phyloP scores from a whole-genome alignment of 1,140 invertebrate genomes.

The Pararge aegeria region DNA sequence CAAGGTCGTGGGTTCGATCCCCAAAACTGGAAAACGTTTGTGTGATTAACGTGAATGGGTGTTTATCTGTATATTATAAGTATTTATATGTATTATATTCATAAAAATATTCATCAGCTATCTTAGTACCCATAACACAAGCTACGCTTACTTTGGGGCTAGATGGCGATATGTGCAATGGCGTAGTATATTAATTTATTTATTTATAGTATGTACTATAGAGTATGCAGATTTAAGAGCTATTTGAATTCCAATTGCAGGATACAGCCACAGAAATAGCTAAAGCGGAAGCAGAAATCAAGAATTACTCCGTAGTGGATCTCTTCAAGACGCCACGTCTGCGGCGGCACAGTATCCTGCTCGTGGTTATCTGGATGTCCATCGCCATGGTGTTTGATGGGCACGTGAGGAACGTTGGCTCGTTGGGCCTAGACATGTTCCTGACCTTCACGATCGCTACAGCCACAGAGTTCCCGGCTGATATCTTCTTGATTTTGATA shows the following conservation, averaged over 20 bases:
- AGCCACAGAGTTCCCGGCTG: constrained; percentile 90
- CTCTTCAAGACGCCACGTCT: constrained; percentile 87
- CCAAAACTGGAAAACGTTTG: too few relatives aligned
- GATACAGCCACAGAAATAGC: constrained; percentile 61
- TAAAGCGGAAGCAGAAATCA: constrained; percentile 48
- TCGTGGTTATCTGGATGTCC: constrained; percentile 90
- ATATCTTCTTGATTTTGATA: constrained; percentile 87
- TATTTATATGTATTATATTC: too few relatives aligned
- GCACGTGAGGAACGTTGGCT: constrained; percentile 90
- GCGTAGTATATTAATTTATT: too few relatives aligned
- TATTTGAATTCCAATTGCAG: constrained; percentile 29
- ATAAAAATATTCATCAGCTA: too few relatives aligned
- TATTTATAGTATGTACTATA: background rate
- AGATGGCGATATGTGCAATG: too few relatives aligned
- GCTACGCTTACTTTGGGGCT: too few relatives aligned
- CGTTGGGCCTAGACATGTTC: constrained; percentile 89
- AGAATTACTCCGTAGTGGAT: constrained; percentile 86
- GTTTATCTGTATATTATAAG: too few relatives aligned
- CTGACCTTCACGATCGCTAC: constrained; percentile 91
- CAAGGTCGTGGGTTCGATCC: too few relatives aligned
- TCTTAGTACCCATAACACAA: too few relatives aligned
- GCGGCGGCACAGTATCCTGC: constrained; percentile 84
- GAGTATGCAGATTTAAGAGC: background rate
- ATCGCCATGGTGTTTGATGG: constrained; percentile 93
- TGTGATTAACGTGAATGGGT: too few relatives aligned